These are phyloP conservation scores for Illadopsis cleaveri DNA, from an alignment of 2,113 vertebrate genomes.

Conservation along the genomic window DNA sequence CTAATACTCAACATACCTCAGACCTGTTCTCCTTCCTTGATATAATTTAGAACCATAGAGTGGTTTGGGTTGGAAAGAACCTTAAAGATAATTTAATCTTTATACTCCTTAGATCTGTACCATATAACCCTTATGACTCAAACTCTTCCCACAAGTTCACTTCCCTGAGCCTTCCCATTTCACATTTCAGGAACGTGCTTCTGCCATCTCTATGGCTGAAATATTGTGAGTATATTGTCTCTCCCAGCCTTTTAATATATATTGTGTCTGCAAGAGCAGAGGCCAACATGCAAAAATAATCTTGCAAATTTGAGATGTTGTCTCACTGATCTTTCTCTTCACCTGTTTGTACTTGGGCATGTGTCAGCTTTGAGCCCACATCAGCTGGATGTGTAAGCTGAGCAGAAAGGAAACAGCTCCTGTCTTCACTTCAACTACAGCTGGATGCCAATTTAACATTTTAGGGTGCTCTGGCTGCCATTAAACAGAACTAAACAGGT, in stretches of 20 bases:
- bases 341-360: not conserved
- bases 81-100: not conserved
- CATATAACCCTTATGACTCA: not conserved
- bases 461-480: not conserved
- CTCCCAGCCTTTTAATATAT: not conserved
- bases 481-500: not conserved
- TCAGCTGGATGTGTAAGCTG: not conserved
- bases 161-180: not conserved
- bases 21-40: not conserved
- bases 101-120: not conserved
- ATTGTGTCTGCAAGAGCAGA: not conserved
- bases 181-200: not conserved
- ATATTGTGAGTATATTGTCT: not conserved
- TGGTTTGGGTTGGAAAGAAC: not conserved
- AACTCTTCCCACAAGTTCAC: not conserved
- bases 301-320: not conserved
- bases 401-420: not conserved
- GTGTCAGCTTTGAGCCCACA: not conserved
- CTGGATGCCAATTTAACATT: not conserved
- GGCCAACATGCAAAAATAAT: not conserved
- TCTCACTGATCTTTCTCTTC: not conserved
- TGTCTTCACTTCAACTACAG: not conserved
- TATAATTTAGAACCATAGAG: not conserved
- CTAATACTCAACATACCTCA: fast-evolving
- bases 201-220: not conserved